Conservation (phyloP, 1,140 invertebrate genomes). For the Drosophila nannoptera region DNA sequence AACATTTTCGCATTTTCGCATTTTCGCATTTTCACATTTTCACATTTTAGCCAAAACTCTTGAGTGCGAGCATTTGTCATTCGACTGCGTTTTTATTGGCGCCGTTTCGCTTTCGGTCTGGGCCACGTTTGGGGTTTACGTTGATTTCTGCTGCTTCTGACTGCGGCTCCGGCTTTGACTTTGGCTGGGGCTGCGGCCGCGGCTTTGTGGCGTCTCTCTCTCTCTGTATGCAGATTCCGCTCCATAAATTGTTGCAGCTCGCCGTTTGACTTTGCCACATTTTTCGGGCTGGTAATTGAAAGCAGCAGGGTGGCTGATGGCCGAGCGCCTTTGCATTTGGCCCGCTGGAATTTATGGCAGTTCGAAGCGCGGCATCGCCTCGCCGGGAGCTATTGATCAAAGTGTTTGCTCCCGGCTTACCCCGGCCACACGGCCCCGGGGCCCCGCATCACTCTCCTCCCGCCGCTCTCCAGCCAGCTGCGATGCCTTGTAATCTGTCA, state of each 20-base stretch:
- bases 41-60: slow-evolving; percentile 30
- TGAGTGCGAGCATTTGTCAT: slow-evolving; percentile 70
- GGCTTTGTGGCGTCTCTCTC: slow-evolving; percentile 57
- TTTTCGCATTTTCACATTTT: too few relatives aligned
- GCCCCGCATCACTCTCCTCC: not conserved
- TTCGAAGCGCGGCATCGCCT: slow-evolving; percentile 60
- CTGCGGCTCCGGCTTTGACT: slow-evolving; percentile 14
- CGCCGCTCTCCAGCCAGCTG: too few relatives aligned
- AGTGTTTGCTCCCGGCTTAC: slow-evolving; percentile 54
- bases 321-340: not conserved
- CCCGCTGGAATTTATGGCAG: slow-evolving; percentile 42
- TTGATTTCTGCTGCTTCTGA: slow-evolving; percentile 35
- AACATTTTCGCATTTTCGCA: not conserved
- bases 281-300: slow-evolving; percentile 60
- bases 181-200: slow-evolving; percentile 18
- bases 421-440: slow-evolving; percentile 18
- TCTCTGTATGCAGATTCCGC: slow-evolving; percentile 45
- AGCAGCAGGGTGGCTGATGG: slow-evolving; percentile 56
- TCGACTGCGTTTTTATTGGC: slow-evolving; percentile 43
- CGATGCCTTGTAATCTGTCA: slow-evolving; percentile 74
- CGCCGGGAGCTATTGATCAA: slow-evolving; percentile 60
- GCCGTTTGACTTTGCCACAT: slow-evolving; percentile 12
- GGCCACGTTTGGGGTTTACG: slow-evolving; percentile 48
- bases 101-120: slow-evolving; percentile 11
- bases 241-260: slow-evolving; percentile 55